These are phyloP conservation scores for Folsomia manolachei DNA, from an alignment of 2,888 invertebrate species.

Conservation along the genomic window DNA sequence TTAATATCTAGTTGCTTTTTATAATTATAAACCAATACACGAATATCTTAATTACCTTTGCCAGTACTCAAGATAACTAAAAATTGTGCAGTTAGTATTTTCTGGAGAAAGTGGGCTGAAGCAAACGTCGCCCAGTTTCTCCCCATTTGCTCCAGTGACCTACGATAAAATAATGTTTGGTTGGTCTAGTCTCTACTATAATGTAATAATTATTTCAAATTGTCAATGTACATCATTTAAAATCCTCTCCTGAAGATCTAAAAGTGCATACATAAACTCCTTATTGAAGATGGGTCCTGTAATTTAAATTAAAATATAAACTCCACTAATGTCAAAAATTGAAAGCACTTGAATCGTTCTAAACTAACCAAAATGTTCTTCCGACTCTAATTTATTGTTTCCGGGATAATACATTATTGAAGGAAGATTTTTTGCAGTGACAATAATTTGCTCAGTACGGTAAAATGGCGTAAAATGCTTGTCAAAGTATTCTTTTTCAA, in stretches of 20 bases:
- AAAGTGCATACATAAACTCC: slow-evolving; percentile 71
- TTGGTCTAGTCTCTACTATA: not conserved
- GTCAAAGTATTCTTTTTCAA: slow-evolving; percentile 88
- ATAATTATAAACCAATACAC: too few species aligned
- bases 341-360: too few species aligned
- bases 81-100: slow-evolving; percentile 74
- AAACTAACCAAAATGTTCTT: slow-evolving; percentile 68
- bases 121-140: slow-evolving; percentile 75
- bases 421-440: slow-evolving; percentile 54
- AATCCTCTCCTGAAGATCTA: slow-evolving; percentile 70
- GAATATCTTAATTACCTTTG: too few species aligned
- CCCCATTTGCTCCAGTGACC: slow-evolving; percentile 38
- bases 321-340: too few species aligned
- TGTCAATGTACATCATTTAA: slow-evolving; percentile 53
- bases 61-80: slow-evolving; percentile 90
- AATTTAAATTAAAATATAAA: too few species aligned
- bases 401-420: slow-evolving; percentile 61
- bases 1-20: too few species aligned
- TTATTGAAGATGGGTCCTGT: slow-evolving; percentile 83
- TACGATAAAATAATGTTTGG: not conserved
- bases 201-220: too few species aligned
- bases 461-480: slow-evolving; percentile 91
- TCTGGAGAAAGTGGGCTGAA: slow-evolving; percentile 79
- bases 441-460: slow-evolving; percentile 87
- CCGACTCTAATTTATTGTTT: slow-evolving; percentile 58